Percentiles rank a stretch among this genome's conserved stretches.
Evolutionary conservation across 2,797 vertebrate genomes (phyloP).

Genomic region (Micrastur ruficollis): DNA sequence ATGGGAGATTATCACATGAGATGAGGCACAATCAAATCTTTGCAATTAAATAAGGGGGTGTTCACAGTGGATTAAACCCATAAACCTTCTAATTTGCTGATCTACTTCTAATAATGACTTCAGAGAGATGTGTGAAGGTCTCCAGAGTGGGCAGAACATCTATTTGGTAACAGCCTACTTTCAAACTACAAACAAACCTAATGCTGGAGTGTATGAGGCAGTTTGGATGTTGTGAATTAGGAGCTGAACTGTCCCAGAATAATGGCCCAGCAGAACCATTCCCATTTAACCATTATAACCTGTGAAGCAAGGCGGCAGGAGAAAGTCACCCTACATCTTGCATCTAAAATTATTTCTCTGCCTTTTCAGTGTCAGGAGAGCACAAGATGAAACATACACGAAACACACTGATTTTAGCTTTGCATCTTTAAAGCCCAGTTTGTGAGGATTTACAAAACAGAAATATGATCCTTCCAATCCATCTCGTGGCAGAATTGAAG

Average conservation of each 20-base stretch:
- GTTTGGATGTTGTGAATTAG: neutral
- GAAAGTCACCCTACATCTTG: neutral
- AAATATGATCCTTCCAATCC: neutral
- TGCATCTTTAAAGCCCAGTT: neutral
- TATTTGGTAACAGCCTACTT: neutral
- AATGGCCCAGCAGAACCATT: neutral
- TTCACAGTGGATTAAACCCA: neutral
- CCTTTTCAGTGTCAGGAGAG: neutral
- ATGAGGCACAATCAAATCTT: neutral
- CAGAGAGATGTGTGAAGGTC: neutral
- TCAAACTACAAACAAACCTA: neutral
- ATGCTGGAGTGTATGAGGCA: neutral
- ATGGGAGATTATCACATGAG: neutral
- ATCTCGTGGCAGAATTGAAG: neutral
- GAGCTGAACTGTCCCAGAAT: neutral
- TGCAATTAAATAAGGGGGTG: neutral
- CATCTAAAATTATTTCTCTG: neutral
- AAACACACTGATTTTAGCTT: neutral
- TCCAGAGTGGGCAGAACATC: neutral
- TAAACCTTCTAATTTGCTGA: neutral
- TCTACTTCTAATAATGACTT: neutral
- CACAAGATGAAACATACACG: neutral
- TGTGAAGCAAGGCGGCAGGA: neutral
- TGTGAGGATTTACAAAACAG: neutral
- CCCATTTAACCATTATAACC: neutral